Percentiles rank a stretch among this genome's conserved stretches.
Evolutionary conservation across 2,888 invertebrate species (phyloP).

Genomic region (Julus scanicus): DNA sequence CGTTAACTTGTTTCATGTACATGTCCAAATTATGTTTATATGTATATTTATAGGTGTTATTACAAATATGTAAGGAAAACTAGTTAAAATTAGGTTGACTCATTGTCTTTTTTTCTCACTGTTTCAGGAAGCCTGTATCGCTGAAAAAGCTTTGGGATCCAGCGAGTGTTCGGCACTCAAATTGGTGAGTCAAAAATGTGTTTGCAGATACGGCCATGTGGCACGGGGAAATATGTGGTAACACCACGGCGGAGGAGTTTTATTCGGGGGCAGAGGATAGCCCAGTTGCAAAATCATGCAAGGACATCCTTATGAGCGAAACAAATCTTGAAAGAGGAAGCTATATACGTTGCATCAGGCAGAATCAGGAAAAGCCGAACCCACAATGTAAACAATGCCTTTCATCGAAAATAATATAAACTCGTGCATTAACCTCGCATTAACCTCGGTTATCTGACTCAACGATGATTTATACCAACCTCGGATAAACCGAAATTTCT

Average conservation of each 20-base stretch:
- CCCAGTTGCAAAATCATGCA: background rate
- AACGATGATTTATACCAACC: too few species aligned
- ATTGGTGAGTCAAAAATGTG: background rate
- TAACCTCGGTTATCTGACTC: too few species aligned
- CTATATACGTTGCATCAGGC: too few species aligned
- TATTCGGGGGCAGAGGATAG: background rate
- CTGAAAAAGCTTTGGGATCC: background rate
- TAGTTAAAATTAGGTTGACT: too few species aligned
- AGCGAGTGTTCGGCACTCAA: conserved; percentile 19
- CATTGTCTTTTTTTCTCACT: background rate
- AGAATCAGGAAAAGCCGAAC: background rate
- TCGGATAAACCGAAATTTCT: too few species aligned
- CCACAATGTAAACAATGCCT: background rate
- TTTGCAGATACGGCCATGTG: background rate
- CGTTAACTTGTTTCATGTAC: too few species aligned
- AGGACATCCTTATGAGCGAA: background rate
- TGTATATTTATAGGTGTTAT: too few species aligned
- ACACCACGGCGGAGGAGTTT: background rate
- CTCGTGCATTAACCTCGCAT: too few species aligned
- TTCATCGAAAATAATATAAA: too few species aligned
- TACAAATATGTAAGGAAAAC: too few species aligned
- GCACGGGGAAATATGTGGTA: background rate
- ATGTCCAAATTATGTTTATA: too few species aligned
- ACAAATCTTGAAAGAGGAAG: background rate
- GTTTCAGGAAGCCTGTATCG: conserved; percentile 27